These are phyloP conservation scores for Sphaerophoria taeniata DNA, from an alignment of 2,888 invertebrate genomes.

Conservation along the genomic window DNA sequence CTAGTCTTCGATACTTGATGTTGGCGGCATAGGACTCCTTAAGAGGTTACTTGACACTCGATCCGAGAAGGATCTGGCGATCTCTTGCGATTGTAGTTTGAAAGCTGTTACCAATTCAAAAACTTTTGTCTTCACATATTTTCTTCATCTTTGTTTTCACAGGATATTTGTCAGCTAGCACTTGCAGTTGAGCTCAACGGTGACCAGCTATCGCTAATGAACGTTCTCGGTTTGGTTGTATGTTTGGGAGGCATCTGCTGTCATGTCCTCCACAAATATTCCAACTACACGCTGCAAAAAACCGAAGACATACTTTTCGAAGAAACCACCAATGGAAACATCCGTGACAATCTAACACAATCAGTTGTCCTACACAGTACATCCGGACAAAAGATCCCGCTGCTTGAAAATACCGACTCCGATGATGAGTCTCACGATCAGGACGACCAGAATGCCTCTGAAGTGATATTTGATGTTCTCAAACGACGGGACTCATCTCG, in stretches of 20 bases:
- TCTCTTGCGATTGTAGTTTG: no score
- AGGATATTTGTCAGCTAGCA: conserved; percentile 96
- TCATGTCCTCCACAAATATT: conserved; percentile 91
- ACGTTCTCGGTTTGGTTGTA: conserved; percentile 92
- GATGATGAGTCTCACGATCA: conserved; percentile 81
- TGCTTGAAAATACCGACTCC: conserved; percentile 81
- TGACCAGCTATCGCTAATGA: conserved; percentile 92
- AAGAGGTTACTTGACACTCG: no score
- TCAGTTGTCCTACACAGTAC: conserved; percentile 73
- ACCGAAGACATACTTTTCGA: conserved; percentile 76
- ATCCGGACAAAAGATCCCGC: conserved; percentile 80
- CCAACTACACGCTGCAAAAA: conserved; percentile 76
- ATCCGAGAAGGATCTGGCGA: no score
- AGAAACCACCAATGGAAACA: conserved; percentile 76
- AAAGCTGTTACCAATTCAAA: not conserved
- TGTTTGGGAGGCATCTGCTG: conserved; percentile 94
- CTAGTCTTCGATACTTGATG: no score
- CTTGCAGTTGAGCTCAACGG: conserved; percentile 94
- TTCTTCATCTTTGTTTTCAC: conserved; percentile 78
- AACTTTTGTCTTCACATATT: not conserved
- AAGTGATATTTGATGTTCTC: conserved; percentile 85
- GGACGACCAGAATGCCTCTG: conserved; percentile 83
- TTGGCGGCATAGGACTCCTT: no score
- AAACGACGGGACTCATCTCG: conserved; percentile 83
- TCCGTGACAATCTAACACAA: conserved; percentile 64